phyloP scores from a whole-genome alignment of 2,888 invertebrate genomes.

The Tachystola acroxantha region DNA sequence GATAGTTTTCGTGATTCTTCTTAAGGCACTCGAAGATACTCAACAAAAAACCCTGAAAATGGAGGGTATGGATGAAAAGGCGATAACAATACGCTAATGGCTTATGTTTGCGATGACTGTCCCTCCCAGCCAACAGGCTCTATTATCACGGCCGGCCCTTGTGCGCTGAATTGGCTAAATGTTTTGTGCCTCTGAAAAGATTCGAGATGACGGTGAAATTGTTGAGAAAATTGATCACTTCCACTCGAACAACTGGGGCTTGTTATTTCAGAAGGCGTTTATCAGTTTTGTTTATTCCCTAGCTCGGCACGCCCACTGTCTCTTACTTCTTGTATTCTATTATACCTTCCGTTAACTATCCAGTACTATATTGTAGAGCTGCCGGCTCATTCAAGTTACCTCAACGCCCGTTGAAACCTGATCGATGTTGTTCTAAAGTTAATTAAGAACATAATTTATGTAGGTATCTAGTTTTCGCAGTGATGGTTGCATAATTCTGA shows the following conservation, averaged over 20 bases:
- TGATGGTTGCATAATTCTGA: no score
- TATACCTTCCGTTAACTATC: not conserved
- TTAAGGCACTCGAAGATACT: slow-evolving; percentile 37
- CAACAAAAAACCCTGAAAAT: slow-evolving; percentile 38
- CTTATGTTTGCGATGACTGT: slow-evolving; percentile 71
- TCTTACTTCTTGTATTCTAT: not conserved
- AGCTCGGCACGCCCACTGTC: not conserved
- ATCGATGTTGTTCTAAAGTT: no score
- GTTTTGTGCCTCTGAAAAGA: slow-evolving; percentile 72
- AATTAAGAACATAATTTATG: no score
- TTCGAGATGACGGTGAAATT: slow-evolving; percentile 74
- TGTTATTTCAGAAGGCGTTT: slow-evolving; percentile 42
- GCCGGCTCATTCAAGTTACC: no score
- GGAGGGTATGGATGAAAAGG: slow-evolving; percentile 53
- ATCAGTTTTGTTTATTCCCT: slow-evolving; percentile 30
- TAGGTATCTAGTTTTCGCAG: no score
- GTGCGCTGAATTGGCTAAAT: slow-evolving; percentile 75
- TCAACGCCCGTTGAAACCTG: no score
- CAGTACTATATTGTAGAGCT: no score
- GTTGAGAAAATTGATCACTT: slow-evolving; percentile 75
- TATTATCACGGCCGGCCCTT: slow-evolving; percentile 61
- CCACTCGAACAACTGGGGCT: slow-evolving; percentile 54
- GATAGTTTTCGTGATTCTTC: slow-evolving; percentile 12
- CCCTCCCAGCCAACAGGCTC: slow-evolving; percentile 66
- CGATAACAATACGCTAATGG: slow-evolving; percentile 72